phyloP scores from a whole-genome alignment of 1,140 invertebrate genomes.

The Gryon sp. region DNA sequence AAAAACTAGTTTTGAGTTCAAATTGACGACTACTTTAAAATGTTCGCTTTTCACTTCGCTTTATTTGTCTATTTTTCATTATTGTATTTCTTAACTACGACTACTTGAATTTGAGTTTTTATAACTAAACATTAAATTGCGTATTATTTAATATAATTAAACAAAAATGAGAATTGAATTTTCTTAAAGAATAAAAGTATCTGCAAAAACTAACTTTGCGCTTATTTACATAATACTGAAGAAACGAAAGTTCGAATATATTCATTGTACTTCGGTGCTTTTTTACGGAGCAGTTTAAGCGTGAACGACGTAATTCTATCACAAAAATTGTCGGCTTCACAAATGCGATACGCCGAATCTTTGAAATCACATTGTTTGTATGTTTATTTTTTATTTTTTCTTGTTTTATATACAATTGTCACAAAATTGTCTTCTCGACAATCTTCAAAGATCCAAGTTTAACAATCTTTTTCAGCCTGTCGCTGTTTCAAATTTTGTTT shows the following conservation, averaged over 20 bases:
- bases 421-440: conserved; percentile 17
- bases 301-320: conserved; percentile 55
- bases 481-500: neutral
- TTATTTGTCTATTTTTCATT: too few relatives aligned
- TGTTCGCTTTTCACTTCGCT: too few relatives aligned
- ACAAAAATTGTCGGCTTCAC: conserved; percentile 45
- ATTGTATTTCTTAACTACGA: too few relatives aligned
- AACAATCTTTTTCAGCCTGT: conserved; percentile 36
- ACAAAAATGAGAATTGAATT: neutral
- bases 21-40: too few relatives aligned
- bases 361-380: conserved; percentile 48
- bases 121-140: too few relatives aligned
- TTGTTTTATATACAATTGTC: conserved; percentile 43
- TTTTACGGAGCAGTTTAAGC: conserved; percentile 42
- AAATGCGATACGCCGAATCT: neutral
- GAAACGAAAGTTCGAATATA: conserved; percentile 13
- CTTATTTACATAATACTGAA: conserved; percentile 16
- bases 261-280: conserved; percentile 59
- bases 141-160: too few relatives aligned
- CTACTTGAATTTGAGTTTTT: too few relatives aligned
- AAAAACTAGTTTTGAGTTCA: neutral
- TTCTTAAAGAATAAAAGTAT: conserved; percentile 15
- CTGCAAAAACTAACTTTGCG: too few relatives aligned
- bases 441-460: conserved; percentile 6
- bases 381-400: conserved; percentile 12